A percentile compares a stretch with the other conserved stretches of the same genome.
Evolutionary conservation across 1,140 invertebrate species (phyloP).

Genomic region (Artemia franciscana): DNA sequence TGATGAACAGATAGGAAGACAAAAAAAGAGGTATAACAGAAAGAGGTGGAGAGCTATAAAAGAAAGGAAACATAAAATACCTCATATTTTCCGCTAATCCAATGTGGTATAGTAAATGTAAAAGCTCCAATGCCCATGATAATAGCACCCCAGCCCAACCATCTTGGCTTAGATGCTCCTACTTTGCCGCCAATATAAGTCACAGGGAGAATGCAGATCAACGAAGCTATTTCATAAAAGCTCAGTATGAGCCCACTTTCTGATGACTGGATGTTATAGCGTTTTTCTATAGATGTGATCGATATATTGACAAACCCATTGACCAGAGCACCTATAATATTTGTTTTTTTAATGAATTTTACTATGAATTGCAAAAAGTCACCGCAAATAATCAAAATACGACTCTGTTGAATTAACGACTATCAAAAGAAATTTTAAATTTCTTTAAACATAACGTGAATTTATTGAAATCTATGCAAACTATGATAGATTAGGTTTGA

Average conservation of each 20-base stretch:
- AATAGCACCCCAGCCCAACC: slow-evolving; percentile 53
- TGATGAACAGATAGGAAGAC: too few relatives aligned
- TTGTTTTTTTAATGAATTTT: too few relatives aligned
- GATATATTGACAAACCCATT: slow-evolving; percentile 69
- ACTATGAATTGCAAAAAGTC: too few relatives aligned
- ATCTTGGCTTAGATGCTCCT: slow-evolving; percentile 47
- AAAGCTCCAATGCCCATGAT: slow-evolving; percentile 77
- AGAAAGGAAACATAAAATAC: too few relatives aligned
- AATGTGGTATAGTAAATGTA: slow-evolving; percentile 80
- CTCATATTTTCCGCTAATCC: slow-evolving; percentile 26
- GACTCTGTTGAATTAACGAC: too few relatives aligned
- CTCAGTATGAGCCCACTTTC: slow-evolving; percentile 55
- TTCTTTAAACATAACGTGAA: too few relatives aligned
- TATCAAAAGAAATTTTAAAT: too few relatives aligned
- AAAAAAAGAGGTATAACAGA: too few relatives aligned
- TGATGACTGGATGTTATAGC: slow-evolving; percentile 51
- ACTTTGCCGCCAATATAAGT: slow-evolving; percentile 54
- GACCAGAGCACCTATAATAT: slow-evolving; percentile 51
- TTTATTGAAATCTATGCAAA: too few relatives aligned
- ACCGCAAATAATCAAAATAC: too few relatives aligned
- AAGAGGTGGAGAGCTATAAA: too few relatives aligned
- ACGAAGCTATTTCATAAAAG: slow-evolving; percentile 59
- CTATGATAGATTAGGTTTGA: too few relatives aligned
- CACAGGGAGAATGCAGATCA: slow-evolving; percentile 54
- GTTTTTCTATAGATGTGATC: slow-evolving; percentile 65